Percentiles rank a stretch among this genome's conserved stretches.
phyloP scores from a whole-genome alignment of 2,797 vertebrate genomes.

The Agapornis canus region DNA sequence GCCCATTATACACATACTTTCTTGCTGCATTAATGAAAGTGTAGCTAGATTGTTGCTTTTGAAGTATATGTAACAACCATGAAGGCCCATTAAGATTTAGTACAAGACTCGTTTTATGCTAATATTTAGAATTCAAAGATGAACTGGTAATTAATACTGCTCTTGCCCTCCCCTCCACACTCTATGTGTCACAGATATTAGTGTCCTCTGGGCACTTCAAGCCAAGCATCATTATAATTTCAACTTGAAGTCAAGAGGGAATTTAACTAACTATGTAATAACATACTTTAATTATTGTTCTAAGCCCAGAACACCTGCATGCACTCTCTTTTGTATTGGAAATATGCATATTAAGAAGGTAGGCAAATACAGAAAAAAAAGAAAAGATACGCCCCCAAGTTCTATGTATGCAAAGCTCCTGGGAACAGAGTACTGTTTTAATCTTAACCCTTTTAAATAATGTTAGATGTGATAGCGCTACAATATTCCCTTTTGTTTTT shows the following conservation, averaged over 20 bases:
- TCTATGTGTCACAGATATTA: constrained; percentile 43
- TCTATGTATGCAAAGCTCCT: not conserved
- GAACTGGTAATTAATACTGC: constrained; percentile 53
- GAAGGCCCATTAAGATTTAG: constrained; percentile 29
- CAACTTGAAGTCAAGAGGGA: constrained; percentile 83
- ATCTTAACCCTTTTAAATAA: not conserved
- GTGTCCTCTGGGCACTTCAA: constrained; percentile 68
- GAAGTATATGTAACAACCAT: constrained; percentile 27
- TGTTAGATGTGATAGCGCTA: not conserved
- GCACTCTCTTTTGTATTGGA: constrained; percentile 52
- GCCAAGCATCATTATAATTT: constrained; percentile 84
- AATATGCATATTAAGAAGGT: constrained; percentile 24
- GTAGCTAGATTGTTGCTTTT: constrained; percentile 38
- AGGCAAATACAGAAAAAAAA: constrained; percentile 1
- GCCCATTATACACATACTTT: constrained; percentile 26
- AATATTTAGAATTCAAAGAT: constrained; percentile 66
- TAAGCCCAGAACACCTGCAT: constrained; percentile 81
- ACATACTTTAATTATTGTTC: constrained; percentile 84
- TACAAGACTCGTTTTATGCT: constrained; percentile 37
- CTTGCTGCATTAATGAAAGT: constrained; percentile 37
- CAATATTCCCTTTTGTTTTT: not conserved
- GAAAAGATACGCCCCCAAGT: not conserved
- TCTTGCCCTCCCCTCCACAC: not conserved
- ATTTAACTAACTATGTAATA: constrained; percentile 85
- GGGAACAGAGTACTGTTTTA: not conserved